Evolutionary conservation across 2,888 invertebrate species (phyloP), one percentile per base, ranked within the genome.

Genomic region (Ochlodes sylvanus): DNA sequence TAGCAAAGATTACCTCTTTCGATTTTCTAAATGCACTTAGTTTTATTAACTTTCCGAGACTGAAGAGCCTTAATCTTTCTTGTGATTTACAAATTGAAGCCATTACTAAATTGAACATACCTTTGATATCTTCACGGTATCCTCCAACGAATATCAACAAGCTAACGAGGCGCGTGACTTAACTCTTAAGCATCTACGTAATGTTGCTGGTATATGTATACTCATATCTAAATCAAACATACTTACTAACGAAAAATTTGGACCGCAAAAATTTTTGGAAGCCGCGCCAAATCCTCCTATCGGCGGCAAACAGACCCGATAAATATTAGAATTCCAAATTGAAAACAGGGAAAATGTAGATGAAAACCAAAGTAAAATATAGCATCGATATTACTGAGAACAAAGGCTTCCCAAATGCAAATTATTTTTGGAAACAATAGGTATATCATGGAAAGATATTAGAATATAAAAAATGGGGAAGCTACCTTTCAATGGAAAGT

Each of bases 281-380:
- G 21, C 21, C 52, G 27, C 50, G 27, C n/a, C 19, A 42, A 63
- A 63, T 54, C 63, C 55, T 47, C 44, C 60, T 63, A 63, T 63
- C 63, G 32, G 32, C 52, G n/a, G 52, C 61, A 21, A 63, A 55
- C 63, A 41, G 2, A 15, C 17, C 17, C 62, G 50, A 47, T 55
- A 63, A 63, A 63, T 63, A 55, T 63, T 54, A 55, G 54, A 42
- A 63, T 63, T 55, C 7, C 12, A 17, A 15, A 47, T n/a, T n/a
- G 14, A 42, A 42, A 32, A 27, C 42, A 21, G 27, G 12, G n/a
- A 19, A 61, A 54, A 62, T 62, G 41, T 21, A n/a, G 52, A 38
- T 54, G 19, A 54, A 62, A 62, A 19, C 19, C 21, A 41, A 27
- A 27, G 12, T 19, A 50, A 12, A 12, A 12, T 19, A 19, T 7